Evolutionary conservation across 1,140 invertebrate species (phyloP).

Genomic region (Chrysomallon squamiferum): DNA sequence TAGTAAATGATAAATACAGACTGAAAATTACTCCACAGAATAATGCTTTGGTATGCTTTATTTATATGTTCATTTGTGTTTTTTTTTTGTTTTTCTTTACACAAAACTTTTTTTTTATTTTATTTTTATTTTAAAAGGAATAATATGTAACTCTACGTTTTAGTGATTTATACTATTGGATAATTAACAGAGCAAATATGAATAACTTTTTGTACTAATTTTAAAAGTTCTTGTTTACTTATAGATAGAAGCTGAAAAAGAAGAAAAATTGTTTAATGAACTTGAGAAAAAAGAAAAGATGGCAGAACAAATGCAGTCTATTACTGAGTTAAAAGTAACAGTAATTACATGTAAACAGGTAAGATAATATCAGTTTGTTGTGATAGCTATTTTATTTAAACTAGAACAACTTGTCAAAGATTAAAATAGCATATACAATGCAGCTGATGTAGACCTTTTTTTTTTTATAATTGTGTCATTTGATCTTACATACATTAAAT

Average conservation of each 20-base stretch:
- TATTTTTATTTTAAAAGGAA: too few relatives aligned
- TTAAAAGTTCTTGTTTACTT: too few relatives aligned
- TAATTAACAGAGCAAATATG: too few relatives aligned
- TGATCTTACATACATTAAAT: background rate
- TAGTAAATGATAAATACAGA: too few relatives aligned
- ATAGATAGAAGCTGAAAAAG: constrained; percentile 73
- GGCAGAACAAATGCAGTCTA: constrained; percentile 90
- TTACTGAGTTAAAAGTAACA: constrained; percentile 82
- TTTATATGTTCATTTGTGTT: too few relatives aligned
- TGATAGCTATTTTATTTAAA: background rate
- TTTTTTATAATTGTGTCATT: background rate
- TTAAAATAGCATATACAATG: background rate
- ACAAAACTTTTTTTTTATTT: too few relatives aligned
- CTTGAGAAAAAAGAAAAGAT: constrained; percentile 88
- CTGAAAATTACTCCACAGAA: too few relatives aligned
- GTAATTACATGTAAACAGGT: constrained; percentile 84
- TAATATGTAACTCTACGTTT: too few relatives aligned
- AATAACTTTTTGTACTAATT: too few relatives aligned
- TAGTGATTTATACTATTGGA: too few relatives aligned
- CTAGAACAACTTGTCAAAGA: background rate
- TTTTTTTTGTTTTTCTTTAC: too few relatives aligned
- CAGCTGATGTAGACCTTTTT: background rate
- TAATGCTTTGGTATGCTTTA: too few relatives aligned
- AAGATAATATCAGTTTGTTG: constrained; percentile 9
- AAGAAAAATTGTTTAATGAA: constrained; percentile 87